These are phyloP conservation scores for Brachyistius frenatus DNA, from an alignment of 2,113 vertebrate species.

Conservation along the genomic window DNA sequence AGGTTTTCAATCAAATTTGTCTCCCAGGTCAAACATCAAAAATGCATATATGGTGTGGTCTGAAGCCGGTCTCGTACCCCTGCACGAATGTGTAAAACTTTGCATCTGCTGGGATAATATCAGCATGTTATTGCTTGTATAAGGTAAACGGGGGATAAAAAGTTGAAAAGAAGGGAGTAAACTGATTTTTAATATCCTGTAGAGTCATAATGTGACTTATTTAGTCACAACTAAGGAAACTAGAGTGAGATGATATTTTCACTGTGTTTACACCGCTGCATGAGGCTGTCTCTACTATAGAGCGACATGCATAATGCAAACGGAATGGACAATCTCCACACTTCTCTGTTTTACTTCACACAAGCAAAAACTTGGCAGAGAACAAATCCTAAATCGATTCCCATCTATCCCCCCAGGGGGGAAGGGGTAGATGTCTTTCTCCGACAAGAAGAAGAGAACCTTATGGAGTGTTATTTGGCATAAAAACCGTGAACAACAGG, in stretches of 20 bases:
- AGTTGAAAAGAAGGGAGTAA: no score
- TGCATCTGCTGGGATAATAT: no score
- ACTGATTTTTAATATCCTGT: no score
- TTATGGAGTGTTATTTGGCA: constrained; percentile 68
- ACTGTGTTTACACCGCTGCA: not conserved
- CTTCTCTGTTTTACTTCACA: constrained; percentile 11
- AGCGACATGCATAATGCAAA: not conserved
- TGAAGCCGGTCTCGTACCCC: not conserved
- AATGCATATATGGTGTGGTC: not conserved
- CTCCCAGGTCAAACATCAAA: not conserved
- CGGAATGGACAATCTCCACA: constrained; percentile 16
- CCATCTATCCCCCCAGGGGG: constrained; percentile 36
- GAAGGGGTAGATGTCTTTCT: not conserved
- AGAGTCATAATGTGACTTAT: no score
- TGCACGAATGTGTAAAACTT: not conserved
- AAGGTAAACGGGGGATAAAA: not conserved
- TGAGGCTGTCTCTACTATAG: not conserved
- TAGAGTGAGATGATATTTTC: no score
- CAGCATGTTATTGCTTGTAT: not conserved
- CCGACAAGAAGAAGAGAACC: constrained; percentile 38
- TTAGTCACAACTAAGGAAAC: no score
- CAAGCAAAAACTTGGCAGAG: constrained; percentile 46
- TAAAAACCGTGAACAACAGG: constrained; percentile 68
- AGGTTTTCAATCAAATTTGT: not conserved
- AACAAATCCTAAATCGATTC: constrained; percentile 40